These are phyloP conservation scores for Philypnodon macrostomus DNA, from an alignment of 2,797 vertebrate species.

Conservation along the genomic window DNA sequence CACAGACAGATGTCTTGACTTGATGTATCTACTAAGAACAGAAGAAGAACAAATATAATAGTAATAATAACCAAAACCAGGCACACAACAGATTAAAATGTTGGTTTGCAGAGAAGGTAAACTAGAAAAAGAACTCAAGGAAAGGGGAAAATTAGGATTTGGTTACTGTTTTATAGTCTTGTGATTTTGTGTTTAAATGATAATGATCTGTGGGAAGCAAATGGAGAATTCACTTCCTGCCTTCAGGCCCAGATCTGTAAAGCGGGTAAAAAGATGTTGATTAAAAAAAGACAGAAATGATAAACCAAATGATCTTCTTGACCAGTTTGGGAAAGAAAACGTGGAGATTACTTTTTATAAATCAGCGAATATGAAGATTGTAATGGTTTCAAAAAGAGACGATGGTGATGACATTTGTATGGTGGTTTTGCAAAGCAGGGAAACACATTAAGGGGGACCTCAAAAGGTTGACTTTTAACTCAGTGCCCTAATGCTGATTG, in stretches of 20 bases:
- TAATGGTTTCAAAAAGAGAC: slow-evolving; percentile 50
- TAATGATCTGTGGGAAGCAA: slow-evolving; percentile 53
- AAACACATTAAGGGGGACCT: slow-evolving; percentile 60
- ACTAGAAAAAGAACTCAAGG: slow-evolving; percentile 3
- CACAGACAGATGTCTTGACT: too few relatives aligned
- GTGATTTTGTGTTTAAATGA: slow-evolving; percentile 31
- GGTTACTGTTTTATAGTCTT: slow-evolving; percentile 31
- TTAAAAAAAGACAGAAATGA: slow-evolving; percentile 15
- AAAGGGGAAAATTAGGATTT: neutral
- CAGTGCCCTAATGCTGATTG: slow-evolving; percentile 30
- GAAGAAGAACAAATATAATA: too few relatives aligned
- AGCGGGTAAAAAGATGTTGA: slow-evolving; percentile 6
- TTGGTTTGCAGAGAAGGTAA: too few relatives aligned
- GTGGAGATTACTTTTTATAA: too few relatives aligned
- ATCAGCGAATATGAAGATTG: too few relatives aligned
- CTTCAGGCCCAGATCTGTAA: slow-evolving; percentile 19
- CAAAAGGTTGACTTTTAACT: slow-evolving; percentile 56
- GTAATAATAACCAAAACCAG: too few relatives aligned
- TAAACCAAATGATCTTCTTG: too few relatives aligned
- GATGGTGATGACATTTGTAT: slow-evolving; percentile 49
- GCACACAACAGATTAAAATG: too few relatives aligned
- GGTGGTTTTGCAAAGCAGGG: slow-evolving; percentile 60
- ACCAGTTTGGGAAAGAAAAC: too few relatives aligned
- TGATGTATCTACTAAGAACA: too few relatives aligned
- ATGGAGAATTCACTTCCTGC: slow-evolving; percentile 38